Evolutionary conservation across 2,113 vertebrate species (phyloP).

Genomic region (Vulpes ferrilata): DNA sequence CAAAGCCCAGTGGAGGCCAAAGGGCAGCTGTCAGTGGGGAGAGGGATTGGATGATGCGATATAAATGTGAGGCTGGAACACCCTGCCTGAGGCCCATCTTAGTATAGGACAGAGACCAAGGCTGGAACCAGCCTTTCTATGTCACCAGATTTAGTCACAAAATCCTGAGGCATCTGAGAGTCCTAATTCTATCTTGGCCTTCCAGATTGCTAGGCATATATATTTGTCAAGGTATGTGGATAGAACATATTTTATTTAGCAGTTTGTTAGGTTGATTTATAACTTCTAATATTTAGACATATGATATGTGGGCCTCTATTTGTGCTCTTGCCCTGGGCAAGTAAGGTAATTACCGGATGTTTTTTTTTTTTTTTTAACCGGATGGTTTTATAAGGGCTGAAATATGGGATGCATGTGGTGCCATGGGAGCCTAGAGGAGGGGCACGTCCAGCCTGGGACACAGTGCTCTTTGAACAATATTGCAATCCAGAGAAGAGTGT

Average conservation of each 20-base stretch:
- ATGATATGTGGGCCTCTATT: background rate
- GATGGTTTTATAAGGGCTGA: background rate
- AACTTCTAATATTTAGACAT: background rate
- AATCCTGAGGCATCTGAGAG: background rate
- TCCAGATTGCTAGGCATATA: background rate
- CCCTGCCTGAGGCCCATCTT: background rate
- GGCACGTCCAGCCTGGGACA: background rate
- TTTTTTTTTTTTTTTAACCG: background rate
- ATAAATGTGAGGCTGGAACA: background rate
- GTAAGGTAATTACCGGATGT: background rate
- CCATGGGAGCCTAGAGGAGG: background rate
- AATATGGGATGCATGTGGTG: fast-evolving
- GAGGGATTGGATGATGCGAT: fast-evolving
- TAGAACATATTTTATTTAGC: background rate
- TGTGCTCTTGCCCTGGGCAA: background rate
- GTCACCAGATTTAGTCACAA: background rate
- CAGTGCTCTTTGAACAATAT: background rate
- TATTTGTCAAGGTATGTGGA: background rate
- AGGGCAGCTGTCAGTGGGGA: background rate
- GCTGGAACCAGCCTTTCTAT: background rate
- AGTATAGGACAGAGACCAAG: background rate
- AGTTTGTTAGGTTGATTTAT: conserved; percentile 4
- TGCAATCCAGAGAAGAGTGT: background rate
- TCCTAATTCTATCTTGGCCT: background rate
- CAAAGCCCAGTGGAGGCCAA: background rate